Base-by-base conservation (phyloP, 1,140 invertebrate species). In the Andrena cerasifolii region DNA sequence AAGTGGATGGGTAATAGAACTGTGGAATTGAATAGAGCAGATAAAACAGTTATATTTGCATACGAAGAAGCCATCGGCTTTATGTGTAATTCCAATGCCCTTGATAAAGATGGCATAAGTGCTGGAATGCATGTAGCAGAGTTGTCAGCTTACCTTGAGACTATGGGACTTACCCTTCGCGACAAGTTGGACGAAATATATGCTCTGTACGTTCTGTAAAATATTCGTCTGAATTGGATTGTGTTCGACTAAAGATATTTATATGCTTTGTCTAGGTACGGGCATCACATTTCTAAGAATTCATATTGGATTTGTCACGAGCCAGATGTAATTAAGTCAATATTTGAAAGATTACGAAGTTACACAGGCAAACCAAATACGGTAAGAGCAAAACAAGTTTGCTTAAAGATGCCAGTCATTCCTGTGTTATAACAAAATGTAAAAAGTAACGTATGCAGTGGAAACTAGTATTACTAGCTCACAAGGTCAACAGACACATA, bases 1-100 rank as follows among this genome's bases (percentile, higher is more conserved):
- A 99, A 99, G 89, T 99, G 99, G 98, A 99, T 99, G 97, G 99
- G 97, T 88, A 99, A 99, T 90, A 95, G 94, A 91, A 94, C 96
- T 0, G 90, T 95, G 43, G 94, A 98, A n/a, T 89, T 99, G 31
- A 91, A 95, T 49, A 91, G 94, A 67, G 86, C 95, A 58, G 95
- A 94, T 4, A 96, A 98, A 87, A 92, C 92, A 0, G 96, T 99
- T 0, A 89, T 99, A 51, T 98, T 99, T 93, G 98, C 98, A 0
- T 99, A 97, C 92, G 99, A 99, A 93, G 97, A 98, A 92, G 96
- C 97, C 1, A 97, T 98, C 88, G 98, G 98, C 14, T 99, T 98
- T 90, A 99, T 99, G 98, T 97, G 97, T 89, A 96, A 96, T 0
- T 94, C 95, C 0, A 93, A 91, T 26, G 97, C 99, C 2, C 93